Evolutionary conservation across 2,113 vertebrate genomes (phyloP).

Genomic region (Clupea harengus): DNA sequence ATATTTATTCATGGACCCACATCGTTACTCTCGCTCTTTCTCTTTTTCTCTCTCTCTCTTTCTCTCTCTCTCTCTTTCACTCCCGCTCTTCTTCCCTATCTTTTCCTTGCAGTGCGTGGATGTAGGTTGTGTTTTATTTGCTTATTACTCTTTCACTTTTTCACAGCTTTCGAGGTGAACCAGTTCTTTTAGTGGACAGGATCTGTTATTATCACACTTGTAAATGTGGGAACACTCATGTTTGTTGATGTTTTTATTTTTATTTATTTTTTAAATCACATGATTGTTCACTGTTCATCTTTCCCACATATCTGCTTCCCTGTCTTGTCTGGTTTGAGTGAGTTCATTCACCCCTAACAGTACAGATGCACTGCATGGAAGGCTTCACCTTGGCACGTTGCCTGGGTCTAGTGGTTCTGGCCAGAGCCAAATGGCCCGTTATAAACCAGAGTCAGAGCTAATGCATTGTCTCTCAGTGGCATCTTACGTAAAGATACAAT

Average conservation of each 20-base stretch:
- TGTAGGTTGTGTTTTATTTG: slow-evolving; percentile 53
- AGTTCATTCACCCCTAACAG: not conserved
- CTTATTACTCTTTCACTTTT: slow-evolving; percentile 29
- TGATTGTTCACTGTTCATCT: not conserved
- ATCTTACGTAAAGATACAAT: slow-evolving; percentile 25
- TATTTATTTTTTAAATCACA: not conserved
- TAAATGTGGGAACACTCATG: not conserved
- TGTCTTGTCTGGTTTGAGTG: not conserved
- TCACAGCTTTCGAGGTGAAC: slow-evolving; percentile 54
- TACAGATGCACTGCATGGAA: not conserved
- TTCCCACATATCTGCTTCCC: not conserved
- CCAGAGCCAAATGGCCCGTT: slow-evolving; percentile 34
- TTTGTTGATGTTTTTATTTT: not conserved
- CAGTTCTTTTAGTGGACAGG: slow-evolving; percentile 6
- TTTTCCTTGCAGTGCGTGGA: not conserved
- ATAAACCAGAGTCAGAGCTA: slow-evolving; percentile 26
- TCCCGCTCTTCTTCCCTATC: not conserved
- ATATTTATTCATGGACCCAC: slow-evolving; percentile 59
- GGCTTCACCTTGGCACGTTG: not conserved
- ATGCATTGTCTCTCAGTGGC: slow-evolving; percentile 35
- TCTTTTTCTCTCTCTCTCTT: not conserved
- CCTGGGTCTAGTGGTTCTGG: not conserved
- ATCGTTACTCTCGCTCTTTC: slow-evolving; percentile 35
- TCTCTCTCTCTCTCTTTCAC: not conserved
- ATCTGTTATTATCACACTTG: not conserved